Evolutionary conservation across 1,140 invertebrate genomes (phyloP).

Genomic region (Riptortus pedestris): DNA sequence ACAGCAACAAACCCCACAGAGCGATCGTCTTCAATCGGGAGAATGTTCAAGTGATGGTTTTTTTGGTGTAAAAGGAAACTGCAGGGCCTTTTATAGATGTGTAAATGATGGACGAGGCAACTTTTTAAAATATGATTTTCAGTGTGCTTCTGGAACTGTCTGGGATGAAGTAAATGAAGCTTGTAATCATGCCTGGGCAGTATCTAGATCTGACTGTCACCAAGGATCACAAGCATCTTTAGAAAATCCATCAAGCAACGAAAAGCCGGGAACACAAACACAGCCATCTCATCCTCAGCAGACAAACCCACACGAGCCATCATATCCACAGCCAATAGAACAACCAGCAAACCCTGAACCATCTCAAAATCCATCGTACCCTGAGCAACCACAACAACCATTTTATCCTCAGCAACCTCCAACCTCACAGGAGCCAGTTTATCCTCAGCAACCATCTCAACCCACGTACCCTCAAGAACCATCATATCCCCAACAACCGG

Average conservation of each 20-base stretch:
- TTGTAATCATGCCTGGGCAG: conserved; percentile 49
- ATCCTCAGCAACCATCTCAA: conserved; percentile 8
- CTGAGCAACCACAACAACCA: conserved; percentile 16
- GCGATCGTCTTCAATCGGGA: conserved; percentile 29
- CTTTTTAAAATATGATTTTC: conserved; percentile 49
- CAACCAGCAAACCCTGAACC: not conserved
- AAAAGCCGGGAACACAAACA: not conserved
- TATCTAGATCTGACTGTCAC: conserved; percentile 34
- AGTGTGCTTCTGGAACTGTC: conserved; percentile 51
- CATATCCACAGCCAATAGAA: not conserved
- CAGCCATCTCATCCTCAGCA: not conserved
- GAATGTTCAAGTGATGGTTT: conserved; percentile 42
- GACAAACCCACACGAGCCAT: not conserved
- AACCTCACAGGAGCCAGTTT: not conserved
- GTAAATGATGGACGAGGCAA: conserved; percentile 47
- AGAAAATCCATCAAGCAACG: not conserved
- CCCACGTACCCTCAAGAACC: conserved; percentile 16
- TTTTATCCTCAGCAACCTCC: conserved; percentile 17
- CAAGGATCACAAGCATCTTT: not conserved
- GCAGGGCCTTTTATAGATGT: conserved; percentile 56
- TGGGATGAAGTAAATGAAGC: conserved; percentile 49
- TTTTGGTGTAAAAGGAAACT: conserved; percentile 46
- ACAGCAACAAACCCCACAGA: conserved; percentile 34
- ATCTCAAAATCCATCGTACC: not conserved
- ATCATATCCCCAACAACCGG: conserved; percentile 11